Conservation (phyloP, 2,797 vertebrate species). For the Naso thynnoides region DNA sequence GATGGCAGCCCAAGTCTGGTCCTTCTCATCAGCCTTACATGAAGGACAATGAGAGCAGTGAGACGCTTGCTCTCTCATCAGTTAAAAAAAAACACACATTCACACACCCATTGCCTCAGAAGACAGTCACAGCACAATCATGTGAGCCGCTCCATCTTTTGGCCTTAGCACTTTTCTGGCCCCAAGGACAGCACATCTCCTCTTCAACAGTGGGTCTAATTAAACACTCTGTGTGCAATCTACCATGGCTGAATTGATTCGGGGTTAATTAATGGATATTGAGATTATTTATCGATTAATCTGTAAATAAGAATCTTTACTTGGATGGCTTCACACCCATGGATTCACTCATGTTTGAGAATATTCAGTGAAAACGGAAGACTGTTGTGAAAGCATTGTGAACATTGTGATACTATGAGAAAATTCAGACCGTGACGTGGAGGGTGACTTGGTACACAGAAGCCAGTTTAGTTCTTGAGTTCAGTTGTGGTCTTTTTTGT, state of each 20-base stretch:
- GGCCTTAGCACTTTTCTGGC: slow-evolving; percentile 45
- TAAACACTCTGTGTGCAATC: slow-evolving; percentile 16
- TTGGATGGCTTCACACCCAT: neutral
- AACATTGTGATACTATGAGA: neutral
- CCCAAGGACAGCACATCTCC: slow-evolving; percentile 45
- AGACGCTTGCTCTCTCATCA: slow-evolving; percentile 39
- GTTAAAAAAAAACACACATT: slow-evolving; percentile 32
- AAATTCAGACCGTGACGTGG: neutral
- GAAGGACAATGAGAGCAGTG: slow-evolving; percentile 62
- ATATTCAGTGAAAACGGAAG: neutral
- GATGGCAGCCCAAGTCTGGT: slow-evolving; percentile 27
- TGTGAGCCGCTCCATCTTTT: slow-evolving; percentile 72
- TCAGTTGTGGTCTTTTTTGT: neutral
- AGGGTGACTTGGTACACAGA: neutral
- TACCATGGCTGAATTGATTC: slow-evolving; percentile 16
- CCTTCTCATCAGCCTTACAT: slow-evolving; percentile 51
- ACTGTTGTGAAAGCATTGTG: neutral
- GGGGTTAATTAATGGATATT: neutral
- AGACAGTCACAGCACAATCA: slow-evolving; percentile 83
- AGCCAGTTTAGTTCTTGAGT: neutral
- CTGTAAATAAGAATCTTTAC: neutral
- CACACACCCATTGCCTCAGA: slow-evolving; percentile 67
- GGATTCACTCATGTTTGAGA: neutral
- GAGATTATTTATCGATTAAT: neutral
- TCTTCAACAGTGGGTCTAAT: slow-evolving; percentile 29